Evolutionary conservation across 2,888 invertebrate genomes (phyloP), one percentile per base, ranked within the genome.

Genomic region (Beris chalybata): DNA sequence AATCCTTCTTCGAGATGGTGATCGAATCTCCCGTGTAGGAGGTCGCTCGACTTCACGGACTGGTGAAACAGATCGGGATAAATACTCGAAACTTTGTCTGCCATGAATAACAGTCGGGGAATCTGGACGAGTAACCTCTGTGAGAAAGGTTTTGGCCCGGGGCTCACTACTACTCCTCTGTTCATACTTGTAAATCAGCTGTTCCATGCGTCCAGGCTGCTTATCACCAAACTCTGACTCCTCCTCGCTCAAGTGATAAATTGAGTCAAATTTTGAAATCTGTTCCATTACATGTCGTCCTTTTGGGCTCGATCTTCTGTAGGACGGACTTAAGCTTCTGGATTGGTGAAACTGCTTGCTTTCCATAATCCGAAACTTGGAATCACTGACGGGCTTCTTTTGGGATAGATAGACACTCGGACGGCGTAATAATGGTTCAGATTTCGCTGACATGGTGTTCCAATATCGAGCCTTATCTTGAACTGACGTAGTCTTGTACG

Each of bases 381-480:
- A 91, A 71, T 88, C 85, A 2, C 87, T 85, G 0, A 91, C 90
- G 5, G 91, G 89, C 74, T 86, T 87, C 70, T 88, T 87, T 72
- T 88, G 84, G 52, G 85, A 83, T 48, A 90, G 81, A 75, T 90
- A 91, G 43, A 87, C 83, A 74, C 86, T 87, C 70, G 88, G 75
- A 4, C 84, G 81, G 50, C 83, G 78, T 30, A 84, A 77, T 7
- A 86, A 85, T 64, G 87, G 87, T 67, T 88, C 86, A 38, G 84
- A 82, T 70, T 74, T 78, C 55, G 78, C 78, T 68, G 81, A 80
- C 66, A 81, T 79, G n/a, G 85, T 83, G 71, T 89, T 87, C 75
- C 91, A 88, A 74, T 87, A 85, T 76, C 84, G 85, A 0, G 89
- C 87, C 75, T 87, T 88, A 75, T 91, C 89, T 57, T 87, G 79